Evolutionary conservation across 2,888 invertebrate genomes (phyloP), one percentile per base, ranked within the genome.

Genomic region (Sicus ferrugineus): DNA sequence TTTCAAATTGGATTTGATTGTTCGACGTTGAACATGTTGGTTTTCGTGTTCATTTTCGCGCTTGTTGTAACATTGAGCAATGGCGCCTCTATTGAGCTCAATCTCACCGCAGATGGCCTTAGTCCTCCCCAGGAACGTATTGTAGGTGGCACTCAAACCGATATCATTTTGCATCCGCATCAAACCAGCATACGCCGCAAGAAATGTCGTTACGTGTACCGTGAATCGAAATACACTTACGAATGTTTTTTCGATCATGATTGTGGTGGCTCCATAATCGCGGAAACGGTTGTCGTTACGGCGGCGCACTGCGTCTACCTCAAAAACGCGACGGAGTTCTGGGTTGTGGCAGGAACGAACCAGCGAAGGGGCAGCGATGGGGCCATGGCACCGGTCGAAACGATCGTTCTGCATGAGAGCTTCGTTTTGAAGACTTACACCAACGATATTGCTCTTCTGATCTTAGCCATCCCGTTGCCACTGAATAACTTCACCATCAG

Each of bases 361-460:
- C 28, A 69, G 16, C 86, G 79, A 42, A 76, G 81, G 0, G 69
- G 76, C 2, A 88, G 87, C 2, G 75, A 79, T 66, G 90, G 90
- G 0, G 68, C 79, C 0, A 19, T 89, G 0, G 83, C 87, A 1
- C 83, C 85, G 11, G 86, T 89, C 0, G 84, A 83, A 0, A 84
- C 85, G 21, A 71, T 88, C 0, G 66, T 84, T 0, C 80, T 80
- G 46, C 89, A 91, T 74, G 86, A 87, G 21, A 76, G 80, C 0
- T 90, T 88, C 74, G 75, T 77, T 67, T 68, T 77, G 5, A 42
- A 73, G 2, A 77, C 65, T 5, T 75, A 72, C 4, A 88, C 89
- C 72, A 87, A 86, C 71, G 90, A 90, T 69, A 82, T 90, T 9
- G 90, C 89, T 0, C 71, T 90, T 0, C 38, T 83, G 14, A 73